Evolutionary conservation across 2,113 vertebrate species (phyloP).

Genomic region (Dolichotis patagonum): DNA sequence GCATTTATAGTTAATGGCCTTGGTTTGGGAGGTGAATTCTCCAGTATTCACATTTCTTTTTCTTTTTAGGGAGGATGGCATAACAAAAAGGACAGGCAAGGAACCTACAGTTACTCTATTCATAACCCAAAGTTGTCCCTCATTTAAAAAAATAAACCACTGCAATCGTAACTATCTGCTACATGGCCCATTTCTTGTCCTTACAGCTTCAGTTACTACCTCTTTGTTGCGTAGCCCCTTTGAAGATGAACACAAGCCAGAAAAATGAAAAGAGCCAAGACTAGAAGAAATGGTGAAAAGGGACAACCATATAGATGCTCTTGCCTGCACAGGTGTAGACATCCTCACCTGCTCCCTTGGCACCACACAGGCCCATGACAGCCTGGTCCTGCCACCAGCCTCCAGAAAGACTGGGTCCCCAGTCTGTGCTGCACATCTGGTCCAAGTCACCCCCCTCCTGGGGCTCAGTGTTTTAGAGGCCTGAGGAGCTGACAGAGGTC

Average conservation of each 20-base stretch:
- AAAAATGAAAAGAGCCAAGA: not conserved
- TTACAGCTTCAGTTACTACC: not conserved
- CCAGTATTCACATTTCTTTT: not conserved
- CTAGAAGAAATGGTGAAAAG: not conserved
- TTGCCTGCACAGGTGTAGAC: fast-evolving
- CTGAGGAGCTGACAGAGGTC: not conserved
- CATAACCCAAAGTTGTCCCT: not conserved
- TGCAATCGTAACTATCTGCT: not conserved
- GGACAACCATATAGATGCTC: not conserved
- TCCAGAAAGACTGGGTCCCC: not conserved
- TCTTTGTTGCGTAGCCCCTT: not conserved
- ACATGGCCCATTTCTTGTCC: not conserved
- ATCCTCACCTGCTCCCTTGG: not conserved
- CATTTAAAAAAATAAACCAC: not conserved
- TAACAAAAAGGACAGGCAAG: not conserved
- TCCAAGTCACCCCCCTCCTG: not conserved
- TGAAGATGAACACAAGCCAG: not conserved
- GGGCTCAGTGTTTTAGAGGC: not conserved
- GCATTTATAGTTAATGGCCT: not conserved
- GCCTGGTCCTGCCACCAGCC: not conserved
- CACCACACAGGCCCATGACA: not conserved
- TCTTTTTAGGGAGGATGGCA: not conserved
- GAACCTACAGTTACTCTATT: not conserved
- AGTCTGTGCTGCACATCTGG: not conserved
- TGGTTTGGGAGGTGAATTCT: not conserved